Base-by-base conservation (phyloP, 2,888 invertebrate species). In the Nymphalis urticae region DNA sequence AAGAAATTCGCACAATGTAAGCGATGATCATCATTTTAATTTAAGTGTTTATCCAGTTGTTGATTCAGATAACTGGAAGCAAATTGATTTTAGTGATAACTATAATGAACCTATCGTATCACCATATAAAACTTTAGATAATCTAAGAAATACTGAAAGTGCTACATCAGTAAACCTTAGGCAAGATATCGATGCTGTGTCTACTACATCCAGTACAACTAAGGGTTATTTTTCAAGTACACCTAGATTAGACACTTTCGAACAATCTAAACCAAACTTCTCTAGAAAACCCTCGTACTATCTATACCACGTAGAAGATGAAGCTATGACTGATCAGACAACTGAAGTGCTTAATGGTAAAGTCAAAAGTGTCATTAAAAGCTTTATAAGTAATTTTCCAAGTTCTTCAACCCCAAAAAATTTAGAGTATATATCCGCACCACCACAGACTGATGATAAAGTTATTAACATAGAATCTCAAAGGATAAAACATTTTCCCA, bases 51-150 rank as follows among this genome's bases (percentile, higher is more conserved):
- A 58, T 42, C 73, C 74, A 42, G 16, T 27, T 19, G 32, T 54
- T 21, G 61, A 62, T n/a, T 64, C 48, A 2, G 24, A 61, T 60
- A 56, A 32, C 36, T 62, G 42, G 51, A 68, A 70, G 47, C 59
- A 61, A 21, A 19, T 60, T 19, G 56, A 69, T 48, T 68, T 61
- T 32, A 58, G 67, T 64, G 56, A 65, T 48, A 64, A 69, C 32
- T 87, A 89, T 51, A 69, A 63, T 48, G 85, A 89, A 73, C 89
- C 93, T 21, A 82, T 87, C 56, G 87, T 94, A 10, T 94, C 94
- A 0, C 93, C 94, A 0, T 94, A 92, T 72, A 92, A 72, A 72
- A 74, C 68, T 51, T 73, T 71, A 68, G 83, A 81, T 68, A 77
- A 73, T 68, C 80, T 74, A 60, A 71, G 70, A 69, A 76, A 79